phyloP scores from a whole-genome alignment of 2,797 vertebrate genomes.

The Sebastes goodei region DNA sequence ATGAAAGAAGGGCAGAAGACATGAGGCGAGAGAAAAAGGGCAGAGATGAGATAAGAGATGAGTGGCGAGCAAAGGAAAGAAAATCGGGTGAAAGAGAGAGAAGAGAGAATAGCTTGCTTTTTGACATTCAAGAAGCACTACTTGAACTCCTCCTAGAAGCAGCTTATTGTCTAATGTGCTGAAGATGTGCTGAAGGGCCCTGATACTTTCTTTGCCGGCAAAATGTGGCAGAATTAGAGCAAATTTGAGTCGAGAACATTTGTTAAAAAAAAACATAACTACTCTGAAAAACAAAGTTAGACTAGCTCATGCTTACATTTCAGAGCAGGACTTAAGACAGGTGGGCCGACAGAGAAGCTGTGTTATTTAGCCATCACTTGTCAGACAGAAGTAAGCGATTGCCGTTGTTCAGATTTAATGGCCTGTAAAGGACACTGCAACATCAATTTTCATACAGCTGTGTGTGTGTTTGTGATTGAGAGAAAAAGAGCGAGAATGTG shows the following conservation, averaged over 20 bases:
- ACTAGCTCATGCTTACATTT: neutral
- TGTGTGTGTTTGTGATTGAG: conserved; percentile 10
- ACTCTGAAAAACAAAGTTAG: conserved; percentile 20
- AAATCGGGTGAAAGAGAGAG: conserved; percentile 18
- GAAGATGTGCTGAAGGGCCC: conserved; percentile 30
- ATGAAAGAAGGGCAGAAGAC: conserved; percentile 34
- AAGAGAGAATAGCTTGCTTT: conserved; percentile 18
- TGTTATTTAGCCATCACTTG: conserved; percentile 69
- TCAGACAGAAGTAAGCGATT: conserved; percentile 62
- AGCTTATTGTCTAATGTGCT: conserved; percentile 48
- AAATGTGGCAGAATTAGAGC: conserved; percentile 32
- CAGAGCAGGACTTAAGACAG: conserved; percentile 20
- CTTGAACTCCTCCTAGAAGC: conserved; percentile 38
- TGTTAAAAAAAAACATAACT: neutral
- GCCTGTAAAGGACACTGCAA: conserved; percentile 74
- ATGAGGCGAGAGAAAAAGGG: conserved; percentile 21
- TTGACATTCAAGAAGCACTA: conserved; percentile 53
- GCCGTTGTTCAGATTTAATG: conserved; percentile 71
- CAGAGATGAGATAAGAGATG: conserved; percentile 28
- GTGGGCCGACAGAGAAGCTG: conserved; percentile 31
- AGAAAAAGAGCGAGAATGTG: neutral
- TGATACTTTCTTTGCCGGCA: neutral
- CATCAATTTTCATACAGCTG: conserved; percentile 65
- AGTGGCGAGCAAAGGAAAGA: conserved; percentile 17
- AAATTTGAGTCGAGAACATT: conserved; percentile 15